phyloP scores from a whole-genome alignment of 2,888 invertebrate genomes.

The Crematogaster levior region DNA sequence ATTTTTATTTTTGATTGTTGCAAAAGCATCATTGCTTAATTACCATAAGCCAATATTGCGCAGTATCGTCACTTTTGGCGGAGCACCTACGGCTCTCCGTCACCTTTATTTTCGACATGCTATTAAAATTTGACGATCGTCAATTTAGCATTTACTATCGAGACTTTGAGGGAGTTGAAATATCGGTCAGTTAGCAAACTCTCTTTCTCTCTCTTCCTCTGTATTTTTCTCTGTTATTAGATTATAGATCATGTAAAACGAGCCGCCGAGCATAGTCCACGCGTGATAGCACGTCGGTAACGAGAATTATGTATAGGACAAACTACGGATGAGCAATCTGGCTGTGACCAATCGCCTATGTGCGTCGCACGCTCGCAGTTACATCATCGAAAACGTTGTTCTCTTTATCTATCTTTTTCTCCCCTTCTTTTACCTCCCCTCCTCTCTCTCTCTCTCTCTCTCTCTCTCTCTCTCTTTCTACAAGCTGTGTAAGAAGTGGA shows the following conservation, averaged over 20 bases:
- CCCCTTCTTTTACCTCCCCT: neutral
- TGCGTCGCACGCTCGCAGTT: slow-evolving; percentile 32
- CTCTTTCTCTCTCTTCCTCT: neutral
- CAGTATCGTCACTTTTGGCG: neutral
- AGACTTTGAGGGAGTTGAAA: slow-evolving; percentile 4
- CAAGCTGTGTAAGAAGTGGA: slow-evolving; percentile 1
- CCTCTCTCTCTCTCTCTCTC: neutral
- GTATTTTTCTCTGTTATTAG: neutral
- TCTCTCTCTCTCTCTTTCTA: neutral
- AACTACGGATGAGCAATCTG: slow-evolving; percentile 57
- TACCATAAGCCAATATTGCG: slow-evolving; percentile 6
- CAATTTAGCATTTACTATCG: neutral
- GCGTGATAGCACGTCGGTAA: slow-evolving; percentile 40
- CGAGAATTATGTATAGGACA: slow-evolving; percentile 61
- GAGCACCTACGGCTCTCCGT: neutral
- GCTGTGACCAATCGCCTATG: slow-evolving; percentile 53
- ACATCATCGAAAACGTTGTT: slow-evolving; percentile 36
- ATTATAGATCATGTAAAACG: slow-evolving; percentile 26
- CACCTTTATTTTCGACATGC: slow-evolving; percentile 12
- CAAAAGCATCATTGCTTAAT: neutral
- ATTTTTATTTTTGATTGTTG: neutral
- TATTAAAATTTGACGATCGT: too few species aligned
- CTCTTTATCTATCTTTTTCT: neutral
- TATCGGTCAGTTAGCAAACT: neutral
- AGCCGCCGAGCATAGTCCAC: slow-evolving; percentile 57